phyloP scores from a whole-genome alignment of 2,797 vertebrate genomes.

The Peromyscus aztecus region DNA sequence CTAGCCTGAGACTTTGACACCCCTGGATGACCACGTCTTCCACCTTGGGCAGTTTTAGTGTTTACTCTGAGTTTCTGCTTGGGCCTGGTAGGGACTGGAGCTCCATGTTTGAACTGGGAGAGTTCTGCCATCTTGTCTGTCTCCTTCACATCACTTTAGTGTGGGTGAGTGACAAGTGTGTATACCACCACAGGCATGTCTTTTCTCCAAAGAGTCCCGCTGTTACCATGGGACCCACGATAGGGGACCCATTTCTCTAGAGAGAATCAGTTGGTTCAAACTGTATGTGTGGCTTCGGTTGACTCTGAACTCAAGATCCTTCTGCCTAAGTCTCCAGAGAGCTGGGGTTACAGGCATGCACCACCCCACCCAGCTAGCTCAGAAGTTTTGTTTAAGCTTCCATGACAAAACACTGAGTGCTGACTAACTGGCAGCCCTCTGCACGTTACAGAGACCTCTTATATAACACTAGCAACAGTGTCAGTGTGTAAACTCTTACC shows the following conservation, averaged over 20 bases:
- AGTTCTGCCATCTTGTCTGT: background rate
- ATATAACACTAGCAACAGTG: background rate
- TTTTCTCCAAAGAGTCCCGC: conserved; percentile 3
- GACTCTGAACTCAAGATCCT: background rate
- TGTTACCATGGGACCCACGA: background rate
- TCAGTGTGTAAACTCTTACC: background rate
- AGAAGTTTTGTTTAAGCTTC: conserved; percentile 13
- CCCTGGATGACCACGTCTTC: conserved; percentile 3
- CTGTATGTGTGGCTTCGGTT: background rate
- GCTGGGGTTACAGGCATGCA: background rate
- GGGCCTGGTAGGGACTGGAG: background rate
- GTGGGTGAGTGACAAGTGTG: background rate
- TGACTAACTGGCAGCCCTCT: background rate
- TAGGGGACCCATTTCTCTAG: background rate
- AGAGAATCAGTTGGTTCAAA: conserved; percentile 23
- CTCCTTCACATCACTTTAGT: background rate
- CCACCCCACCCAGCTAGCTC: background rate
- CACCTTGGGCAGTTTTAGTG: background rate
- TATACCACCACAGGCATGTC: background rate
- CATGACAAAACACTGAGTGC: background rate
- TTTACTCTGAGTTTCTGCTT: conserved; percentile 24
- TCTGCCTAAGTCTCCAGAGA: background rate
- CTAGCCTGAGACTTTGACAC: conserved; percentile 61
- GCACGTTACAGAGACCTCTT: background rate
- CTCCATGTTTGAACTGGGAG: conserved; percentile 2